Percentiles rank a stretch among this genome's conserved stretches.
Conservation (phyloP, 2,888 invertebrate species). For the Drosophila anceps region DNA sequence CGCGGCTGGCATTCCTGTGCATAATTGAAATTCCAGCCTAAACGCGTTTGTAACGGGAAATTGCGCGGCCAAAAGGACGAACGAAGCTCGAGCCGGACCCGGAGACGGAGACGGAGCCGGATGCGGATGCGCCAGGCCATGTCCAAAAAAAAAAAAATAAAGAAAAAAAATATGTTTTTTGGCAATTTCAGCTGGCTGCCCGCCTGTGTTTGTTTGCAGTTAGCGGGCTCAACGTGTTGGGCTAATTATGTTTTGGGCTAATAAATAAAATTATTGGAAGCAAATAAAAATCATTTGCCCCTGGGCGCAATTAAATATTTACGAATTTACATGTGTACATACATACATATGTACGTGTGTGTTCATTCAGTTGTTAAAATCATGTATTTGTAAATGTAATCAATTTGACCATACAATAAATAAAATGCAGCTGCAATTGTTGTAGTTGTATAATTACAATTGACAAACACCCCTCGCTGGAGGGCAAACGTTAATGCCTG, state of each 20-base stretch:
- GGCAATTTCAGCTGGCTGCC: conserved; percentile 2
- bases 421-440: conserved; percentile 26
- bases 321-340: neutral
- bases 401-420: conserved; percentile 65
- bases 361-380: conserved; percentile 1
- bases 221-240: conserved; percentile 7
- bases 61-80: conserved; percentile 68
- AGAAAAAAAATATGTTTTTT: conserved; percentile 37
- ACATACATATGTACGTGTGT: neutral
- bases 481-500: conserved; percentile 46
- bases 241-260: conserved; percentile 53
- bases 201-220: conserved; percentile 17
- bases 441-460: conserved; percentile 63
- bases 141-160: conserved; percentile 37
- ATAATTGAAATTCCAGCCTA: conserved; percentile 79
- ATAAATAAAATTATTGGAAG: conserved; percentile 43
- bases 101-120: conserved; percentile 55
- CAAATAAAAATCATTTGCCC: conserved; percentile 32
- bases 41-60: conserved; percentile 78
- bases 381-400: conserved; percentile 53
- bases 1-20: conserved; percentile 69
- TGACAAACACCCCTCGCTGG: conserved; percentile 55
- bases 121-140: conserved; percentile 56
- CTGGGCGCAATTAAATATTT: conserved; percentile 34
- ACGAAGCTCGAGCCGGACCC: conserved; percentile 44